Base-by-base conservation (phyloP, 2,797 vertebrate genomes). In the Tolypeutes matacus region DNA sequence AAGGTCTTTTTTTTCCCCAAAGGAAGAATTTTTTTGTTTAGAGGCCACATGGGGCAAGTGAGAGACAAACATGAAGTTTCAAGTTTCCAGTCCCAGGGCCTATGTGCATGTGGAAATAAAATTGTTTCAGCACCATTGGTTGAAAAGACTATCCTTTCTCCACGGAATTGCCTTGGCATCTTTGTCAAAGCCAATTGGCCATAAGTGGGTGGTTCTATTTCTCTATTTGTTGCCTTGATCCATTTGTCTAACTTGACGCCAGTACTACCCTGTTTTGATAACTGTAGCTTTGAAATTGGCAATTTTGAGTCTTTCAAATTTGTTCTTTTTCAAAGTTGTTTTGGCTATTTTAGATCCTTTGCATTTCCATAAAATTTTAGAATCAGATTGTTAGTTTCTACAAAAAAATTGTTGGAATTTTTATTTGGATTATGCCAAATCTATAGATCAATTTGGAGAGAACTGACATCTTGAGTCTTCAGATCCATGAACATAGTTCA, bases 401-500 rank as follows among this genome's bases (percentile, higher is more conserved):
- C 18, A 27, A 53, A 88, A 46, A 86, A 72, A 87, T 93, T 83
- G 20, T 29, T 82, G 72, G 51, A 27, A 51, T 93, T 96, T 95
- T 85, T 20, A 91, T 46, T 78, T 27, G 17, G 17, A 49, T 76
- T 51, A 51, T 67, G 10, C 86, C 89, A 12, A 89, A 39, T 91
- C 56, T 95, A 39, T 17, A 31, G 29, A 31, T 58, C 39, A 81
- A 12, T 76, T n/a, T 65, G 39, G 64, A 78, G 31, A 85, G 20
- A 34, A 36, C 9, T 36, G 29, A 70, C 58, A 51, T 73, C 9
- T 36, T 3, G 6, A n/a, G 15, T 90, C 60, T 64, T 87, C 53
- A 65, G 86, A 56, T 88, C 75, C 78, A 86, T 82, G 81, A 92
- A 94, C 58, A 76, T 81, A 46, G 73, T 86, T 88, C 80, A 69